These are phyloP conservation scores for Galerucella pusilla DNA, from an alignment of 2,888 invertebrate species.

Conservation along the genomic window DNA sequence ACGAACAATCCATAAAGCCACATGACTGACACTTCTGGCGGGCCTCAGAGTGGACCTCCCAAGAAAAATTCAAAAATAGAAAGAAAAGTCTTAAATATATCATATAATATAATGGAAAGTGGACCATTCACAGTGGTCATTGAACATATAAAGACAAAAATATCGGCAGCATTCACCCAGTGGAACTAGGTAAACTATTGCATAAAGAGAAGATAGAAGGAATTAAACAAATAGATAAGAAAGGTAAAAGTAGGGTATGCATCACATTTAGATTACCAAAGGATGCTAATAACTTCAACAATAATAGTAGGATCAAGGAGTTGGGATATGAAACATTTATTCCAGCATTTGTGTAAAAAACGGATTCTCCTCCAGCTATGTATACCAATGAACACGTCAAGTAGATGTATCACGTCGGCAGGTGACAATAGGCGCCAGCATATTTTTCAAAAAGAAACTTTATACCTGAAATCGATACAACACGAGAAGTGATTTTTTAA, in stretches of 20 bases:
- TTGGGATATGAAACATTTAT: not conserved
- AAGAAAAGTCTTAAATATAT: too few relatives aligned
- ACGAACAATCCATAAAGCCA: too few relatives aligned
- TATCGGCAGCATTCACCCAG: not conserved
- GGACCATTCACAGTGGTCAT: constrained; percentile 4
- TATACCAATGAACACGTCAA: constrained; percentile 38
- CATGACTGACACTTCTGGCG: too few relatives aligned
- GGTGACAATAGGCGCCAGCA: constrained; percentile 47
- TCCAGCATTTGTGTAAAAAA: not conserved
- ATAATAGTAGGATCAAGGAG: not conserved
- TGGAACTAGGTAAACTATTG: not conserved
- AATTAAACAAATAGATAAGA: not conserved
- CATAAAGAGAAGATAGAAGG: not conserved
- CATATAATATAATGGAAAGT: not conserved
- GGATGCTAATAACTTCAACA: not conserved
- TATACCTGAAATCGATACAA: constrained; percentile 39
- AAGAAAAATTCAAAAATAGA: too few relatives aligned
- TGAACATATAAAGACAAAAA: not conserved
- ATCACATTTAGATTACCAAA: not conserved
- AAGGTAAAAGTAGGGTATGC: not conserved
- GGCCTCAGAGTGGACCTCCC: too few relatives aligned
- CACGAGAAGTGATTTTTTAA: constrained; percentile 23
- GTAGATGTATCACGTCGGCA: constrained; percentile 37
- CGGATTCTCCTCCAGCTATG: not conserved
- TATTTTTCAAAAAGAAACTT: constrained; percentile 42